Conservation (phyloP, 2,888 invertebrate species). For the Teleogryllus oceanicus region DNA sequence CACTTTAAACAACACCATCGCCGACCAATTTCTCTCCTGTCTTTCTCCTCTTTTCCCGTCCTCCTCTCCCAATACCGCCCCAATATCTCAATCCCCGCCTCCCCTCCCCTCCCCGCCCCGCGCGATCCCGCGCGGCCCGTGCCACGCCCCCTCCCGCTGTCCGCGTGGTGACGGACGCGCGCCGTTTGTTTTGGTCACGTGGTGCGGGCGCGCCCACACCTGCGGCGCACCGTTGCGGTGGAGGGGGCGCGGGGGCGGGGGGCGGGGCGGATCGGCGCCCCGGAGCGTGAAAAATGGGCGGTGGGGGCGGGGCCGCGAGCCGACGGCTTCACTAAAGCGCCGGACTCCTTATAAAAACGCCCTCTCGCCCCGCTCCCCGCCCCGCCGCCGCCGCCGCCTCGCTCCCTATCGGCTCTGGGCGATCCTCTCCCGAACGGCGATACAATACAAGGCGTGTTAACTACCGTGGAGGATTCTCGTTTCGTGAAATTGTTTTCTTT, state of each 20-base stretch:
- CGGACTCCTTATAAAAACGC: not conserved
- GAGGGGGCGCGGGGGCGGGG: not conserved
- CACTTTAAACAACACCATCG: too few species aligned
- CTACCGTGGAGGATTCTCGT: not conserved
- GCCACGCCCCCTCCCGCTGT: not conserved
- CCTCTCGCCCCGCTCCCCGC: too few species aligned
- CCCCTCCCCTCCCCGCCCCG: too few species aligned
- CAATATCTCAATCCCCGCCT: too few species aligned
- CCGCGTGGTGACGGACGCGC: not conserved
- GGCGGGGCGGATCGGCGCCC: not conserved
- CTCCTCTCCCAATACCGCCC: too few species aligned
- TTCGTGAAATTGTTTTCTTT: not conserved
- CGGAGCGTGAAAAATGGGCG: constrained; percentile 7
- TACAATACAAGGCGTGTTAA: not conserved
- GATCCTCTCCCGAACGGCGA: not conserved
- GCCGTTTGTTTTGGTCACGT: not conserved
- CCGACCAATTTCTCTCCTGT: too few species aligned
- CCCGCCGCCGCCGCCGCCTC: too few species aligned
- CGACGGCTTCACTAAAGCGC: not conserved
- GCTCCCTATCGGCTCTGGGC: not conserved
- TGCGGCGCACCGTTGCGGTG: not conserved
- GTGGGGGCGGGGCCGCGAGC: not conserved
- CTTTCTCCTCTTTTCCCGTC: too few species aligned
- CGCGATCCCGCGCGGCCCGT: too few species aligned
- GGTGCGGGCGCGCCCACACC: not conserved